These are phyloP conservation scores for Esperia sulphurella DNA, from an alignment of 2,888 invertebrate genomes.

Conservation along the genomic window DNA sequence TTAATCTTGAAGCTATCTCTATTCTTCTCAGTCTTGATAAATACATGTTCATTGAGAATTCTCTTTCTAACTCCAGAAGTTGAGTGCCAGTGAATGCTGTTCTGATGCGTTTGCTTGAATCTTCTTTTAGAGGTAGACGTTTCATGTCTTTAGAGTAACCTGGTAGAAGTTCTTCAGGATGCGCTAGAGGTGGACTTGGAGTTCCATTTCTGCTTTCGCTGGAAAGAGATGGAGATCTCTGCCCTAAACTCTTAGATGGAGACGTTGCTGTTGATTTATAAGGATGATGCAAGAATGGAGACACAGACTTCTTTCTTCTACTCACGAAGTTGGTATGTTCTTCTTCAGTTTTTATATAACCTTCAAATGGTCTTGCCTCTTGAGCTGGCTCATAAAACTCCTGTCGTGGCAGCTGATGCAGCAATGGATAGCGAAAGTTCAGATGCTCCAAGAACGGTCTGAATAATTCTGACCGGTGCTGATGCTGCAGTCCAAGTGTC, in stretches of 20 bases:
- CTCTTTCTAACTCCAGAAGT: constrained; percentile 91
- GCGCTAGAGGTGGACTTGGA: constrained; percentile 74
- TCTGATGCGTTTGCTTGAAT: constrained; percentile 91
- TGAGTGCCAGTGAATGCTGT: constrained; percentile 96
- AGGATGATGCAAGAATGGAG: constrained; percentile 65
- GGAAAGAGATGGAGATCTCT: constrained; percentile 58
- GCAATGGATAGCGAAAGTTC: constrained; percentile 60
- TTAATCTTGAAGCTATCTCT: constrained; percentile 93
- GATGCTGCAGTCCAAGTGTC: constrained; percentile 81
- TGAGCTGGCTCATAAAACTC: constrained; percentile 48
- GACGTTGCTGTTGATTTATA: constrained; percentile 57
- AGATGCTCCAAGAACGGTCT: constrained; percentile 69
- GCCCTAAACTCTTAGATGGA: constrained; percentile 64
- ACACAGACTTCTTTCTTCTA: constrained; percentile 62
- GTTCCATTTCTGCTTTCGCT: constrained; percentile 77
- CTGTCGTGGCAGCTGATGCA: constrained; percentile 64
- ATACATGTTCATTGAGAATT: constrained; percentile 94
- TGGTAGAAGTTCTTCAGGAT: constrained; percentile 66
- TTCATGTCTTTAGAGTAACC: constrained; percentile 65
- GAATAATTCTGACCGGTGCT: constrained; percentile 71
- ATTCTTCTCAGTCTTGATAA: constrained; percentile 92
- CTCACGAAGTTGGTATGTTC: constrained; percentile 54
- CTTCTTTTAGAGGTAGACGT: constrained; percentile 74
- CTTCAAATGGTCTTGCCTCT: constrained; percentile 46
- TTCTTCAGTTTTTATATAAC: constrained; percentile 52